Percentiles rank a stretch among this genome's conserved stretches.
Evolutionary conservation across 2,888 invertebrate species (phyloP).

Genomic region (Mythimna lalbum): DNA sequence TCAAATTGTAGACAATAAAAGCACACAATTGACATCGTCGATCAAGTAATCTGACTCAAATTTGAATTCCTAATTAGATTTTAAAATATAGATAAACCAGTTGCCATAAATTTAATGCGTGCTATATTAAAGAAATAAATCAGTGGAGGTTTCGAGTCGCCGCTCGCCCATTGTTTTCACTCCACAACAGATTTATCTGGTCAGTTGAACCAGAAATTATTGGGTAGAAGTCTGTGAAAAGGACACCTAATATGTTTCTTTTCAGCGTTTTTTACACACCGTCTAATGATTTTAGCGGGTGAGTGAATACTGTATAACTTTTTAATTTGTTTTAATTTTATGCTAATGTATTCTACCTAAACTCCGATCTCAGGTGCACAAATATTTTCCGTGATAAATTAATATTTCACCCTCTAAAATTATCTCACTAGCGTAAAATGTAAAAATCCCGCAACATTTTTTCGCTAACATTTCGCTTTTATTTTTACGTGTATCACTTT

Average conservation of each 20-base stretch:
- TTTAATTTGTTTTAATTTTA: conserved; percentile 38
- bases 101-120: conserved; percentile 51
- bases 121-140: conserved; percentile 63
- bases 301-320: conserved; percentile 20
- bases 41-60: conserved; percentile 34
- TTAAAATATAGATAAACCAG: conserved; percentile 53
- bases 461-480: conserved; percentile 14
- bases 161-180: conserved; percentile 66
- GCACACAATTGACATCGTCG: conserved; percentile 40
- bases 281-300: conserved; percentile 38
- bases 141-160: conserved; percentile 49
- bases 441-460: conserved; percentile 28
- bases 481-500: conserved; percentile 25
- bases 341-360: conserved; percentile 39
- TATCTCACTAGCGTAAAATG: conserved; percentile 29
- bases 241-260: conserved; percentile 68
- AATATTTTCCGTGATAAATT: conserved; percentile 30
- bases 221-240: conserved; percentile 74
- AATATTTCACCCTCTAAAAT: conserved; percentile 31
- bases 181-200: conserved; percentile 73
- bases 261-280: conserved; percentile 53
- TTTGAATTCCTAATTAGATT: conserved; percentile 59
- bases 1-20: conserved; percentile 45
- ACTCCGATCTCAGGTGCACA: conserved; percentile 29
- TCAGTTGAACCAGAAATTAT: conserved; percentile 78